Evolutionary conservation across 2,888 invertebrate genomes (phyloP).

Genomic region (Pristionchus mayeri): DNA sequence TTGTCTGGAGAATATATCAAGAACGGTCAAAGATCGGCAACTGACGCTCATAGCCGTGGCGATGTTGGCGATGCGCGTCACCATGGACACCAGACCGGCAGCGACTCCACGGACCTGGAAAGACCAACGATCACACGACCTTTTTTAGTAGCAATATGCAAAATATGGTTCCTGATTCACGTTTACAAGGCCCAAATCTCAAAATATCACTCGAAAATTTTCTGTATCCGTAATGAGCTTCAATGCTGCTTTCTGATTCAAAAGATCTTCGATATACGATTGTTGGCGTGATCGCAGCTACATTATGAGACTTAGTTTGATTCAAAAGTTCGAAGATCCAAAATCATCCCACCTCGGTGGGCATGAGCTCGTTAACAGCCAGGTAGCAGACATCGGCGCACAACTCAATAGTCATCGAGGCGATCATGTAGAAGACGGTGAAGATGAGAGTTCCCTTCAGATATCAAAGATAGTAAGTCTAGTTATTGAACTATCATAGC

Average conservation of each 20-base stretch:
- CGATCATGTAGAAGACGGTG: conserved; percentile 38
- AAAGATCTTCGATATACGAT: too few species aligned
- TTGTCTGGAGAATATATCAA: too few species aligned
- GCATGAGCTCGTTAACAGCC: conserved; percentile 31
- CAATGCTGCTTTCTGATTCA: too few species aligned
- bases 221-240: too few species aligned
- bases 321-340: conserved; percentile 22
- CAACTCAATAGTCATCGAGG: conserved; percentile 33
- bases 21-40: conserved; percentile 41
- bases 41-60: conserved; percentile 23
- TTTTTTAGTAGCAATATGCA: too few species aligned
- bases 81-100: not conserved
- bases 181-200: too few species aligned
- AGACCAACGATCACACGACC: too few species aligned
- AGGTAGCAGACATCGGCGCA: conserved; percentile 40
- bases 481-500: too few species aligned
- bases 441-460: conserved; percentile 27
- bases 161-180: too few species aligned
- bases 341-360: conserved; percentile 17
- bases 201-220: too few species aligned
- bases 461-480: conserved; percentile 27
- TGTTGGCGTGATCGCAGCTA: too few species aligned
- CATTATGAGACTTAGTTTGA: too few species aligned
- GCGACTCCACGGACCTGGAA: conserved; percentile 34
- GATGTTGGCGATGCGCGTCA: conserved; percentile 16